Evolutionary conservation across 2,797 vertebrate species (phyloP).

Genomic region (Semaprochilodus insignis): DNA sequence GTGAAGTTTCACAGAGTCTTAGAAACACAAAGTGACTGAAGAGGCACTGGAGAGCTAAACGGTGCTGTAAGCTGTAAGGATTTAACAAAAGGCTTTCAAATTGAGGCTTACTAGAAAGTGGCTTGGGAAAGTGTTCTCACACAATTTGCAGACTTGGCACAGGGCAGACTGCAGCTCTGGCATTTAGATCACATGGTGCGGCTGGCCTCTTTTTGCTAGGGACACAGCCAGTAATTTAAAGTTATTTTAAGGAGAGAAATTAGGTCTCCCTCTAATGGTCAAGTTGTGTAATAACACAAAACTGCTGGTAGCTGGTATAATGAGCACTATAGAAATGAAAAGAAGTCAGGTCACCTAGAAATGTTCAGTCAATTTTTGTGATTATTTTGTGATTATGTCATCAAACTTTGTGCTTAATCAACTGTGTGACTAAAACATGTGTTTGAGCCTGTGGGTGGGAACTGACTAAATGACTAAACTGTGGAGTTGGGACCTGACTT

Average conservation of each 20-base stretch:
- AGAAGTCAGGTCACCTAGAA: too few relatives aligned
- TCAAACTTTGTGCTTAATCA: too few relatives aligned
- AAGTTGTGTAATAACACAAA: neutral
- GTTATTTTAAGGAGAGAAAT: constrained; percentile 26
- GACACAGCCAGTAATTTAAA: constrained; percentile 24
- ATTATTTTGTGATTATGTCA: too few relatives aligned
- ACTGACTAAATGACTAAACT: too few relatives aligned
- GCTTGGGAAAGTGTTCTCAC: constrained; percentile 7
- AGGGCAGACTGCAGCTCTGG: constrained; percentile 19
- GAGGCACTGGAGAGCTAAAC: neutral
- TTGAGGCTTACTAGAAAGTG: neutral
- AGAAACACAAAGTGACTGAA: neutral
- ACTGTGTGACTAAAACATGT: too few relatives aligned
- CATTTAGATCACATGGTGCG: constrained; percentile 30
- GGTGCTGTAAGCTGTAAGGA: neutral
- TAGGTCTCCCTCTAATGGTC: constrained; percentile 39
- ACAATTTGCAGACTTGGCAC: constrained; percentile 16
- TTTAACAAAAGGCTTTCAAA: neutral
- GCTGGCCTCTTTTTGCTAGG: neutral
- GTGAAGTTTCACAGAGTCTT: neutral
- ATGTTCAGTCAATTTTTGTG: too few relatives aligned
- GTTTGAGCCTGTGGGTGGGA: too few relatives aligned
- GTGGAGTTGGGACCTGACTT: too few relatives aligned
- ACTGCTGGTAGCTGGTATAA: neutral
- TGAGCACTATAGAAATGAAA: too few relatives aligned